These are phyloP conservation scores for Drosophila nikananu DNA, from an alignment of 1,140 invertebrate species.

Conservation along the genomic window DNA sequence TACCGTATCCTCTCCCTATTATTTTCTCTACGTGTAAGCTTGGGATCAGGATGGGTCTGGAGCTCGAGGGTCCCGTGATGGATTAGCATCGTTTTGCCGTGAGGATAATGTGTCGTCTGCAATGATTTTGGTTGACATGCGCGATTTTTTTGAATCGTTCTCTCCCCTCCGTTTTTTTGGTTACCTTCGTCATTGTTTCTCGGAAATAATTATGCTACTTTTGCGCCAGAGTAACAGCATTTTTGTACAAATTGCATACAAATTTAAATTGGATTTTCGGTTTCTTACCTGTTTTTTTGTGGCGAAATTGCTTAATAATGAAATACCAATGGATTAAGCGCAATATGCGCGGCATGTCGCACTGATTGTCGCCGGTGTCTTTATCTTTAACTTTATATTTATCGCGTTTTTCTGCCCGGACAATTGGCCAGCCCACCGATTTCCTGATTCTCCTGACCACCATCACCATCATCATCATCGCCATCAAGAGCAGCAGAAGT, in stretches of 20 bases:
- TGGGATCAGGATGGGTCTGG: constrained; percentile 15
- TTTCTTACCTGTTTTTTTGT: constrained; percentile 29
- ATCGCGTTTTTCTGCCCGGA: constrained; percentile 46
- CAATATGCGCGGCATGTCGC: constrained; percentile 72
- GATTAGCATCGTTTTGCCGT: constrained; percentile 81
- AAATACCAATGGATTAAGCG: constrained; percentile 83
- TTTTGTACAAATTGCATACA: constrained; percentile 85
- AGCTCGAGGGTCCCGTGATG: constrained; percentile 66
- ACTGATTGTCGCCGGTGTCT: constrained; percentile 58
- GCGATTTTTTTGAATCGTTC: constrained; percentile 38
- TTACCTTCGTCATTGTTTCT: constrained; percentile 49
- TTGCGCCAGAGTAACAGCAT: constrained; percentile 82
- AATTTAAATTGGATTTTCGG: constrained; percentile 78
- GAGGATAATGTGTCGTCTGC: constrained; percentile 82
- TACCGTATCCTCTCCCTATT: not conserved
- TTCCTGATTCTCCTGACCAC: constrained; percentile 5
- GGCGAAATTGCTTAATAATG: constrained; percentile 80
- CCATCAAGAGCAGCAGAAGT: constrained; percentile 5
- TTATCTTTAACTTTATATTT: constrained; percentile 57
- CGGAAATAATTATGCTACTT: constrained; percentile 84
- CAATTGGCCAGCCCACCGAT: constrained; percentile 24
- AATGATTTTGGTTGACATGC: constrained; percentile 81
- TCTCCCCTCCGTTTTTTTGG: constrained; percentile 6
- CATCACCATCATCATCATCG: constrained; percentile 6
- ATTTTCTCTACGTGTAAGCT: constrained; percentile 12